A percentile compares a stretch with the other conserved stretches of the same genome.
Conservation (phyloP, 2,888 invertebrate genomes). For the Andrena haemorrhoa region DNA sequence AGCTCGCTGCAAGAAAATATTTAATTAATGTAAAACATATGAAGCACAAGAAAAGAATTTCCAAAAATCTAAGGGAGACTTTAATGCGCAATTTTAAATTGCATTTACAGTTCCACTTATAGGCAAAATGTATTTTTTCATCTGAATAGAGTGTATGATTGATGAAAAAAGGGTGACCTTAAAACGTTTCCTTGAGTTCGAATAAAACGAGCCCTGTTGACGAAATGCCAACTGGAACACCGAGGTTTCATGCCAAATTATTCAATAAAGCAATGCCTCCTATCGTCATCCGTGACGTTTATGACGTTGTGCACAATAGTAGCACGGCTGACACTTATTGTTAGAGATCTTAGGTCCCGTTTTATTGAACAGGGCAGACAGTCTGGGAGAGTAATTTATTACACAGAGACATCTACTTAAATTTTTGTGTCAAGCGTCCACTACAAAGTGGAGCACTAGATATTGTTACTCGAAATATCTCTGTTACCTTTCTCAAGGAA, state of each 20-base stretch:
- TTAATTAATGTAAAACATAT: too few relatives aligned
- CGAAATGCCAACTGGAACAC: constrained; percentile 45
- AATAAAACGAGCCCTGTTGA: constrained; percentile 28
- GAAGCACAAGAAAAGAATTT: too few relatives aligned
- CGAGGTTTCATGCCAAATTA: constrained; percentile 21
- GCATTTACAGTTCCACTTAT: too few relatives aligned
- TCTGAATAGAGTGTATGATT: too few relatives aligned
- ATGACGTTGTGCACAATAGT: constrained; percentile 41
- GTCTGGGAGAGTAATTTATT: constrained; percentile 9
- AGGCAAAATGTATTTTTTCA: too few relatives aligned
- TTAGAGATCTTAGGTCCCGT: not conserved
- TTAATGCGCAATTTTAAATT: too few relatives aligned
- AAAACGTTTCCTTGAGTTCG: not conserved
- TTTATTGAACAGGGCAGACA: constrained; percentile 20
- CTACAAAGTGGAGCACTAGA: not conserved
- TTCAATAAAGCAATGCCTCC: constrained; percentile 34
- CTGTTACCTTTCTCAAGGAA: not conserved
- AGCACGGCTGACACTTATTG: constrained; percentile 8
- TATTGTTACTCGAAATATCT: constrained; percentile 3
- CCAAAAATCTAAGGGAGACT: too few relatives aligned
- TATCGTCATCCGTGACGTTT: constrained; percentile 52
- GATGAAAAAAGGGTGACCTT: too few relatives aligned
- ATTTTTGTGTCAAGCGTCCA: not conserved
- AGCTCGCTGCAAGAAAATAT: too few relatives aligned
- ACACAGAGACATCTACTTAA: not conserved